These are phyloP conservation scores for Epinephelus fuscoguttatus DNA, from an alignment of 2,113 vertebrate genomes.

Conservation along the genomic window DNA sequence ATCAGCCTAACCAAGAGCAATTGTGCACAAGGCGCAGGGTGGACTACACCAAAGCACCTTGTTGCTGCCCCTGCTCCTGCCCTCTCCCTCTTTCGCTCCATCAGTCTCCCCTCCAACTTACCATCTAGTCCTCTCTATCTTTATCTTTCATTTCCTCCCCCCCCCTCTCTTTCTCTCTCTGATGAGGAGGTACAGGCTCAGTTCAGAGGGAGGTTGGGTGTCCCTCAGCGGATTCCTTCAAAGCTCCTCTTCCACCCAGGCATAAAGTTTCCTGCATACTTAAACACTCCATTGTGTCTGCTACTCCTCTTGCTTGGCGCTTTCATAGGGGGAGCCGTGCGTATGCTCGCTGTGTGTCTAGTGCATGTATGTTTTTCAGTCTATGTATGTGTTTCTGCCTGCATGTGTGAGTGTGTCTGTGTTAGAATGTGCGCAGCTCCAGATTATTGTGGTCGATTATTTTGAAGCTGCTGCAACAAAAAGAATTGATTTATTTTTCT, in stretches of 20 bases:
- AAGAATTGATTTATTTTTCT: slow-evolving; percentile 38
- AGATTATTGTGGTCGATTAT: slow-evolving; percentile 55
- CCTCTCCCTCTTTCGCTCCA: slow-evolving; percentile 16
- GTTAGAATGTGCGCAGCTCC: slow-evolving; percentile 8
- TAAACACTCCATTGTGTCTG: slow-evolving; percentile 80
- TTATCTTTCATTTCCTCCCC: slow-evolving; percentile 38
- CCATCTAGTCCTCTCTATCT: slow-evolving; percentile 48
- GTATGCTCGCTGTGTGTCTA: slow-evolving; percentile 22
- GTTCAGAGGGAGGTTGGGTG: slow-evolving; percentile 81
- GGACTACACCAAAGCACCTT: slow-evolving; percentile 47
- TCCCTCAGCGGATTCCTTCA: slow-evolving; percentile 83
- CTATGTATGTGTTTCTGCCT: slow-evolving; percentile 12
- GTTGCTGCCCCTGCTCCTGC: slow-evolving; percentile 48
- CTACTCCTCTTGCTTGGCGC: slow-evolving; percentile 55
- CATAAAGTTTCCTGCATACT: slow-evolving; percentile 82
- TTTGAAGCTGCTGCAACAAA: slow-evolving; percentile 41
- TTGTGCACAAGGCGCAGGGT: slow-evolving; percentile 39
- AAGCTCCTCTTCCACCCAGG: slow-evolving; percentile 80
- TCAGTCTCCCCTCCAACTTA: slow-evolving; percentile 44
- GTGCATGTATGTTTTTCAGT: slow-evolving; percentile 42
- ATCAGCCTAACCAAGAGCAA: slow-evolving; percentile 51
- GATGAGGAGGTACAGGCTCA: slow-evolving; percentile 78
- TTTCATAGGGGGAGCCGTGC: slow-evolving; percentile 46
- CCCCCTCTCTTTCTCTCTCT: slow-evolving; percentile 37
- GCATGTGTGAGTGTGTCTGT: slow-evolving; percentile 1